These are phyloP conservation scores for Monomorium pharaonis DNA, from an alignment of 1,140 invertebrate genomes.

Conservation along the genomic window DNA sequence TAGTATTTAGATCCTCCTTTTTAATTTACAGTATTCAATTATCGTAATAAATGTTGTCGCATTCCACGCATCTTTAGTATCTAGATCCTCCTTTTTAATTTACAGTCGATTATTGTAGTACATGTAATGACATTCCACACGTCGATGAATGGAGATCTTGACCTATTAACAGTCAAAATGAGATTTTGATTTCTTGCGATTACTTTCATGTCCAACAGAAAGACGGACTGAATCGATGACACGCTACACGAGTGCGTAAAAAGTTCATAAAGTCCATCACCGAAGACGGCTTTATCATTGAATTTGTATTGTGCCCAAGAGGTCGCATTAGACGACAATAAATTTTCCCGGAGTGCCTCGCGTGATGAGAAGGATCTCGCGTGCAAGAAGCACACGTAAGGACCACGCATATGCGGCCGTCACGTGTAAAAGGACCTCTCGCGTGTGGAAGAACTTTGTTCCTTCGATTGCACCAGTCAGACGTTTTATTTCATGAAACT, in stretches of 20 bases:
- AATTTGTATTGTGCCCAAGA: neutral
- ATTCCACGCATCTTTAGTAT: neutral
- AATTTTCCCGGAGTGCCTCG: slow-evolving; percentile 15
- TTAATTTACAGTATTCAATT: slow-evolving; percentile 19
- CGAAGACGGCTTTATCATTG: neutral
- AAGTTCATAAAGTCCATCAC: neutral
- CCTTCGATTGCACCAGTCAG: neutral
- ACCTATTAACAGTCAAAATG: neutral
- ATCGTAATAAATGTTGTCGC: slow-evolving; percentile 9
- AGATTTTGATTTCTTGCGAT: slow-evolving; percentile 10
- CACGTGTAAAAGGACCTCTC: slow-evolving; percentile 14
- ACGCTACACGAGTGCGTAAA: neutral
- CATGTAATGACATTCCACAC: neutral
- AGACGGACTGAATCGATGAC: slow-evolving; percentile 8
- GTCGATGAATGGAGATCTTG: neutral
- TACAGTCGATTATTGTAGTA: neutral
- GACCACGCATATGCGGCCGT: neutral
- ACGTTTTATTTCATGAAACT: slow-evolving; percentile 2
- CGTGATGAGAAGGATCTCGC: slow-evolving; percentile 23
- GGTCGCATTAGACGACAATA: neutral
- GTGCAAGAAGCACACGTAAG: neutral
- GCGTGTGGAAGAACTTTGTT: neutral
- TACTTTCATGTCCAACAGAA: neutral
- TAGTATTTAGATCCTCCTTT: neutral
- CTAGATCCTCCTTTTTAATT: slow-evolving; percentile 21